Conservation (phyloP, 1,140 invertebrate species). For the Drosophila pectinifera region DNA sequence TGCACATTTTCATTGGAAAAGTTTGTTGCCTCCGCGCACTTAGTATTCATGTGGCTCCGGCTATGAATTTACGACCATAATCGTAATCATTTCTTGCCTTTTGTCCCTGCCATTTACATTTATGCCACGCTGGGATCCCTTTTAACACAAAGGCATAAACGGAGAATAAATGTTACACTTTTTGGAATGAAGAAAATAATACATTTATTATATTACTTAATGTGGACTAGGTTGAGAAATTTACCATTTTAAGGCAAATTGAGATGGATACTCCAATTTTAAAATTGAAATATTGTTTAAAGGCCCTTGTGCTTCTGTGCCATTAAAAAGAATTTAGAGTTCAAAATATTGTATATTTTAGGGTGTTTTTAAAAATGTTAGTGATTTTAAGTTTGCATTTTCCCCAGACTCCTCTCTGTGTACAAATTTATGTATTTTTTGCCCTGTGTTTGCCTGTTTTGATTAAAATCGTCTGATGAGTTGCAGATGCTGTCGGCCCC, state of each 20-base stretch:
- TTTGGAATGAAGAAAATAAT: too few relatives aligned
- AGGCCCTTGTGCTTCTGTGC: too few relatives aligned
- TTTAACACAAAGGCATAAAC: constrained; percentile 21
- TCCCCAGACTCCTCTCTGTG: too few relatives aligned
- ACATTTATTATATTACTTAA: too few relatives aligned
- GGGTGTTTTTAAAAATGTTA: too few relatives aligned
- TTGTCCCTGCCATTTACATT: constrained; percentile 68
- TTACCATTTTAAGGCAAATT: too few relatives aligned
- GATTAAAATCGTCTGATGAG: constrained; percentile 75
- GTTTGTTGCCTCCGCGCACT: constrained; percentile 51
- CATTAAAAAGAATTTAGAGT: too few relatives aligned
- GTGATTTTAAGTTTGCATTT: too few relatives aligned
- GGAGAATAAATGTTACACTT: constrained; percentile 1
- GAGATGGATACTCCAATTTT: too few relatives aligned
- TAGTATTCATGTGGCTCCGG: constrained; percentile 42
- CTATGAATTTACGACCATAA: constrained; percentile 58
- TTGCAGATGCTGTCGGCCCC: constrained; percentile 42
- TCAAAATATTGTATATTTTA: too few relatives aligned
- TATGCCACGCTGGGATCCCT: constrained; percentile 32
- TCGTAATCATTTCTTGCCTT: constrained; percentile 74
- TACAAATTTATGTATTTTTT: constrained; percentile 31
- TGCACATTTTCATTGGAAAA: constrained; percentile 78
- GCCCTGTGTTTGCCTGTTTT: constrained; percentile 39
- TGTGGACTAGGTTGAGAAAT: too few relatives aligned
- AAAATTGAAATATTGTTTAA: too few relatives aligned